These are phyloP conservation scores for Sebastolobus alascanus DNA, from an alignment of 2,797 vertebrate species.

Conservation along the genomic window DNA sequence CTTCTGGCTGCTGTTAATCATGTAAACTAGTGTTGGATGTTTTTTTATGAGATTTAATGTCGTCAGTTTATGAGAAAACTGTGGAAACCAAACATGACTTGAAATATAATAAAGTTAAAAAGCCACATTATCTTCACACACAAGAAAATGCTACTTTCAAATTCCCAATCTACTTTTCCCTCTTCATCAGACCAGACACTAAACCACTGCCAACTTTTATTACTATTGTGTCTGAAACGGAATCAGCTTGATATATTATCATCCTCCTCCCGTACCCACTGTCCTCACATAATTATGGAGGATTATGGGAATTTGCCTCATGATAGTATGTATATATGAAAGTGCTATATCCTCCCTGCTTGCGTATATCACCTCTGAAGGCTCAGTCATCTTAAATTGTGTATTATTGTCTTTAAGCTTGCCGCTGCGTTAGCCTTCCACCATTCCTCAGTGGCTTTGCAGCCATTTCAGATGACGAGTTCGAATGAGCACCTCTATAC, in stretches of 20 bases:
- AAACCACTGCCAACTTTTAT: conserved; percentile 16
- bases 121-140: not conserved
- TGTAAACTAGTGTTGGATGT: not conserved
- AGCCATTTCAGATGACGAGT: conserved; percentile 41
- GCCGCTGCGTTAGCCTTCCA: conserved; percentile 9
- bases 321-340: conserved; percentile 30
- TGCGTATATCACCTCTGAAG: conserved; percentile 10
- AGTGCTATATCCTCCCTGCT: conserved; percentile 5
- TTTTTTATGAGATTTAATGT: not conserved
- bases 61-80: not conserved
- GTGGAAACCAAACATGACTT: not conserved
- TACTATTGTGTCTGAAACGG: conserved; percentile 13
- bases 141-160: not conserved
- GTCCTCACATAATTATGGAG: conserved; percentile 8
- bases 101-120: not conserved
- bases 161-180: conserved; percentile 8
- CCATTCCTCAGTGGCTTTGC: conserved; percentile 1
- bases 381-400: conserved; percentile 41
- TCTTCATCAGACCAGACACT: conserved; percentile 1
- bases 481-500: conserved; percentile 49
- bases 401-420: conserved; percentile 35
- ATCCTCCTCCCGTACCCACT: not conserved
- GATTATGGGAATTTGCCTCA: conserved; percentile 14
- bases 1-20: not conserved
- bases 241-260: conserved; percentile 26